Evolutionary conservation across 2,888 invertebrate genomes (phyloP).

Genomic region (Drosophila meridiana): DNA sequence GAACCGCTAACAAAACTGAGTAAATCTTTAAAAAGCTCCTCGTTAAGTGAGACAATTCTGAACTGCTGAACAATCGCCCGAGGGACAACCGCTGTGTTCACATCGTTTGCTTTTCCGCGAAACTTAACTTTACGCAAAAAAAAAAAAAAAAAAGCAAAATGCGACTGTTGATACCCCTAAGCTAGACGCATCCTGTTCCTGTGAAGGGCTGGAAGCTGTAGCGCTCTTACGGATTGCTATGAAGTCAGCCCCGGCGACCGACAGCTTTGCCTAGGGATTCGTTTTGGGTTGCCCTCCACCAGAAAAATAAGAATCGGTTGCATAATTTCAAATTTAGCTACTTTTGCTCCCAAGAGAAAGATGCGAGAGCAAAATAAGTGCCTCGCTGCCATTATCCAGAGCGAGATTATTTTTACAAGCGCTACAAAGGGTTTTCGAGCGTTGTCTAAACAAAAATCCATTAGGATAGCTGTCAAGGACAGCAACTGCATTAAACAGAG

Average conservation of each 20-base stretch:
- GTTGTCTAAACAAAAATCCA: slow-evolving; percentile 44
- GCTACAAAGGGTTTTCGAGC: slow-evolving; percentile 22
- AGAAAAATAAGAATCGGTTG: slow-evolving; percentile 1
- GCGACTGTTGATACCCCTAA: background rate
- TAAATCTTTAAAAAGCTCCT: background rate
- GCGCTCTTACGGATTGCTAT: background rate
- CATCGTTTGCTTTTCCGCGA: slow-evolving; percentile 3
- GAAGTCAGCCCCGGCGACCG: background rate
- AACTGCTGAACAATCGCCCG: background rate
- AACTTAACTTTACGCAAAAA: background rate
- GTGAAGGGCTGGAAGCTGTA: background rate
- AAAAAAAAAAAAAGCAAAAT: background rate
- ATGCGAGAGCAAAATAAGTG: background rate
- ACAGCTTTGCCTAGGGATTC: slow-evolving; percentile 1
- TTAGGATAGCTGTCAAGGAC: slow-evolving; percentile 55
- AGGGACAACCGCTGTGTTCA: background rate
- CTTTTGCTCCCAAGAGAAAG: background rate
- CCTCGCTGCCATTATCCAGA: slow-evolving; percentile 9
- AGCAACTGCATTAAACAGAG: slow-evolving; percentile 30
- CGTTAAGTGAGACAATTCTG: background rate
- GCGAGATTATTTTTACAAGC: slow-evolving; percentile 11
- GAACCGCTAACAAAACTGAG: background rate
- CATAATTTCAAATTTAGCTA: slow-evolving; percentile 3
- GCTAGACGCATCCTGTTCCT: slow-evolving; percentile 5
- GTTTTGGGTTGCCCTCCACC: background rate